Percentiles rank a stretch among this genome's conserved stretches.
These are phyloP conservation scores for Semicossyphus pulcher DNA, from an alignment of 2,113 vertebrate species.

Conservation along the genomic window DNA sequence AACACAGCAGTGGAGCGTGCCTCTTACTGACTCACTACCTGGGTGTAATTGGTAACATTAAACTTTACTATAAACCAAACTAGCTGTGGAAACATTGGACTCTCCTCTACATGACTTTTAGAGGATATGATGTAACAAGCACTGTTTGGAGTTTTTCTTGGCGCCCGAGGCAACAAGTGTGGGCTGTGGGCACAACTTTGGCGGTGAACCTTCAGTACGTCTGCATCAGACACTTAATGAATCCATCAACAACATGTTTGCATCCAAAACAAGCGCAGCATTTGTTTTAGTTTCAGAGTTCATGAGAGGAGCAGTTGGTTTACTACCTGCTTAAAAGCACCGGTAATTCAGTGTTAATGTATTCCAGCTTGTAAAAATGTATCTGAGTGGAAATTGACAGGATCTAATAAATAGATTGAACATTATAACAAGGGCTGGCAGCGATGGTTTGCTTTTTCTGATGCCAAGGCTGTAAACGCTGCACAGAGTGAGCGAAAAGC, in stretches of 20 bases:
- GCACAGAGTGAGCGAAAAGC: slow-evolving; percentile 21
- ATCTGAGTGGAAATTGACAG: slow-evolving; percentile 70
- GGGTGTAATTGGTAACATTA: slow-evolving; percentile 65
- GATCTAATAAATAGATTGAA: slow-evolving; percentile 66
- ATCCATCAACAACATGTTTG: slow-evolving; percentile 66
- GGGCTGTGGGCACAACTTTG: slow-evolving; percentile 59
- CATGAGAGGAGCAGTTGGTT: slow-evolving; percentile 51
- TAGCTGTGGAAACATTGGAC: slow-evolving; percentile 48
- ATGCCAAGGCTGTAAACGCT: slow-evolving; percentile 56
- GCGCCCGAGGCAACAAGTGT: slow-evolving; percentile 39
- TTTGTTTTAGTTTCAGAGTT: slow-evolving; percentile 68
- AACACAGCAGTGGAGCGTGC: slow-evolving; percentile 38
- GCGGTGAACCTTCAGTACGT: slow-evolving; percentile 65
- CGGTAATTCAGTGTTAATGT: slow-evolving; percentile 67
- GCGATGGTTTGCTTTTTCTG: slow-evolving; percentile 30
- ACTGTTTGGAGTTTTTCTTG: slow-evolving; percentile 56
- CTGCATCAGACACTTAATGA: slow-evolving; percentile 70
- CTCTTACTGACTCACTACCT: slow-evolving; percentile 59
- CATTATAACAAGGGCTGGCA: slow-evolving; percentile 53
- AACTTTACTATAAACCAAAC: slow-evolving; percentile 9
- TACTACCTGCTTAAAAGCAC: slow-evolving; percentile 62
- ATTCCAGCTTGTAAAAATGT: slow-evolving; percentile 72
- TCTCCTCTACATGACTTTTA: slow-evolving; percentile 44
- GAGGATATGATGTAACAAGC: slow-evolving; percentile 65
- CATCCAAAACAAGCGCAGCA: slow-evolving; percentile 65